phyloP scores from a whole-genome alignment of 2,888 invertebrate genomes.

The Ormyrus nitidulus region DNA sequence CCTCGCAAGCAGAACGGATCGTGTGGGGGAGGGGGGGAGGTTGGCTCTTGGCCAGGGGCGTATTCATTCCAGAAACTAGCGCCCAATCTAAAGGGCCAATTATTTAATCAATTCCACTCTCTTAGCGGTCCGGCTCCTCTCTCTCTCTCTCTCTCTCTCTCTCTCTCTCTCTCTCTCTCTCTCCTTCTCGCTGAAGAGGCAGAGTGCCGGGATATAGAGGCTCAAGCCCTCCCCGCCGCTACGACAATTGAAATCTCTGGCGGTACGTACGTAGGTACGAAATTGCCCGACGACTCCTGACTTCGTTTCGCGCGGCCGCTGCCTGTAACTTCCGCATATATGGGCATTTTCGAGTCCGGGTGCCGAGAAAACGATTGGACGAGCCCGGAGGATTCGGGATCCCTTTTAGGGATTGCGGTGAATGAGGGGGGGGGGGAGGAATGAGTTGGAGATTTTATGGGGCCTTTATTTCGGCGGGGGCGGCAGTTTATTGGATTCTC shows the following conservation, averaged over 20 bases:
- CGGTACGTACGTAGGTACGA: slow-evolving; percentile 1
- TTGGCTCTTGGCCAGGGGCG: slow-evolving; percentile 64
- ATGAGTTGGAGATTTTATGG: too few relatives aligned
- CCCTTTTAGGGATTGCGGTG: too few relatives aligned
- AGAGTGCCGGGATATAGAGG: slow-evolving; percentile 32
- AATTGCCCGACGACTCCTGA: slow-evolving; percentile 40
- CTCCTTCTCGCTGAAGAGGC: slow-evolving; percentile 61
- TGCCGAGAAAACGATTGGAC: neutral
- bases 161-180: too few relatives aligned
- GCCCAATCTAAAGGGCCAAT: slow-evolving; percentile 74
- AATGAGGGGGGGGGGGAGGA: too few relatives aligned
- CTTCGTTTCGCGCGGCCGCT: slow-evolving; percentile 33
- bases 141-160: too few relatives aligned
- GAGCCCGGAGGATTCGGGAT: too few relatives aligned
- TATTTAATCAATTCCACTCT: slow-evolving; percentile 76
- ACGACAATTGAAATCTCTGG: slow-evolving; percentile 71
- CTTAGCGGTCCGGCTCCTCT: slow-evolving; percentile 54
- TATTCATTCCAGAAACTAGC: slow-evolving; percentile 74
- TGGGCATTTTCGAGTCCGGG: slow-evolving; percentile 13
- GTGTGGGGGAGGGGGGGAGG: slow-evolving; percentile 5
- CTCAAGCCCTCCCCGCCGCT: slow-evolving; percentile 56
- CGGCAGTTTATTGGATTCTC: too few relatives aligned
- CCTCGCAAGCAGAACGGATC: neutral
- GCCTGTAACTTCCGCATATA: slow-evolving; percentile 49
- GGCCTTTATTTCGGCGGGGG: too few relatives aligned